Conservation (phyloP, 2,113 vertebrate species). For the Mormyrus iriodes region DNA sequence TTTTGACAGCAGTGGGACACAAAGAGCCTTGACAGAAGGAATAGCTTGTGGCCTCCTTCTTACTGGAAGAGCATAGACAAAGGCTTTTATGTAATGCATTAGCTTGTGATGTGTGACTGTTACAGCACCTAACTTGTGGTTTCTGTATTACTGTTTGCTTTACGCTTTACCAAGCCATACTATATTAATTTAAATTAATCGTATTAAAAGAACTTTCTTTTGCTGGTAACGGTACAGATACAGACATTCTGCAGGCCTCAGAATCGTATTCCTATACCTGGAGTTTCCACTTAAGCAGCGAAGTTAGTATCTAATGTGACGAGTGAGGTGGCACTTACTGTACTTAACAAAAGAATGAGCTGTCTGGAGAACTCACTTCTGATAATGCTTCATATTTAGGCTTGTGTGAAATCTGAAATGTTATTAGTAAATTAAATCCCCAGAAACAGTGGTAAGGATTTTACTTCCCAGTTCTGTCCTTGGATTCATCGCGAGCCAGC, state of each 20-base stretch:
- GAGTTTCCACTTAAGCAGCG: not conserved
- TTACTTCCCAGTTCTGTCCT: not conserved
- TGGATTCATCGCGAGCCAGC: not conserved
- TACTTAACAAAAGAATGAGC: not conserved
- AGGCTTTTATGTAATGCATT: not conserved
- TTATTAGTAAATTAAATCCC: not conserved
- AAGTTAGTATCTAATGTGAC: not conserved
- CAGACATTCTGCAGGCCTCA: not conserved
- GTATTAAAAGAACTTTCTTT: not conserved
- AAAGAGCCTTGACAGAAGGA: not conserved
- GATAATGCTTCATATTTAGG: not conserved
- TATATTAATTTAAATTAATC: not conserved
- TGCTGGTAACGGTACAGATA: not conserved
- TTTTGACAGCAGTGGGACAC: not conserved
- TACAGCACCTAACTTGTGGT: not conserved
- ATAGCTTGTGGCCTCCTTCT: not conserved
- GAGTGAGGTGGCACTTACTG: not conserved
- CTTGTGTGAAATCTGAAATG: not conserved
- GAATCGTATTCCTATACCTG: not conserved
- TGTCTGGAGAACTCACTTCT: not conserved
- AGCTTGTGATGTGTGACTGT: not conserved
- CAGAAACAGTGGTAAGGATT: not conserved
- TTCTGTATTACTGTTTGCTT: not conserved
- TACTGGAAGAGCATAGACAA: not conserved
- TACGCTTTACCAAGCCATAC: not conserved